phyloP scores from a whole-genome alignment of 2,888 invertebrate genomes.

The Rotaria magnacalcarata region DNA sequence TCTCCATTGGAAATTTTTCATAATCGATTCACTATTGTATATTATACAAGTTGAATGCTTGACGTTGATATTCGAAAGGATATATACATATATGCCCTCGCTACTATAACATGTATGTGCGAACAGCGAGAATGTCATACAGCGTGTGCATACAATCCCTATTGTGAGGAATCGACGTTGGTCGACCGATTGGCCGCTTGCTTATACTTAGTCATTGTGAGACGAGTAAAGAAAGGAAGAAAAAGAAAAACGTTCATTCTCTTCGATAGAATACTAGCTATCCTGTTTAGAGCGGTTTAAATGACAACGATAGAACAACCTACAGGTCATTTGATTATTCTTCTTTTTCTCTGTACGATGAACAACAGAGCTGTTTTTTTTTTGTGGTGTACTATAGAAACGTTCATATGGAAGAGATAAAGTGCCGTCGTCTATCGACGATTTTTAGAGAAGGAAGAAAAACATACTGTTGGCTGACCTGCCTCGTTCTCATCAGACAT shows the following conservation, averaged over 20 bases:
- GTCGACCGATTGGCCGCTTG: slow-evolving; percentile 14
- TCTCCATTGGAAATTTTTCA: no score
- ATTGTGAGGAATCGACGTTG: neutral
- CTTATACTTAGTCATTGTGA: neutral
- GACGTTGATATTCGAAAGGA: no score
- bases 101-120: neutral
- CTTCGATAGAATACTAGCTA: neutral
- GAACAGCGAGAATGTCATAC: neutral
- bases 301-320: slow-evolving; percentile 1
- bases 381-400: neutral
- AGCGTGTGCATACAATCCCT: neutral
- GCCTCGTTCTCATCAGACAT: no score
- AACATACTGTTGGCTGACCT: neutral
- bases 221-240: neutral
- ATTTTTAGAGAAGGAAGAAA: neutral
- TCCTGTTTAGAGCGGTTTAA: neutral
- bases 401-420: neutral
- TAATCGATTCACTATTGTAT: no score
- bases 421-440: neutral
- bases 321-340: neutral
- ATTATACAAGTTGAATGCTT: no score
- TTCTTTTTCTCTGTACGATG: neutral
- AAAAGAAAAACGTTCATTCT: neutral
- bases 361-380: neutral
- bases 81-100: neutral